Base-by-base conservation (phyloP, 1,140 invertebrate genomes). In the Brachionus manjavacas region DNA sequence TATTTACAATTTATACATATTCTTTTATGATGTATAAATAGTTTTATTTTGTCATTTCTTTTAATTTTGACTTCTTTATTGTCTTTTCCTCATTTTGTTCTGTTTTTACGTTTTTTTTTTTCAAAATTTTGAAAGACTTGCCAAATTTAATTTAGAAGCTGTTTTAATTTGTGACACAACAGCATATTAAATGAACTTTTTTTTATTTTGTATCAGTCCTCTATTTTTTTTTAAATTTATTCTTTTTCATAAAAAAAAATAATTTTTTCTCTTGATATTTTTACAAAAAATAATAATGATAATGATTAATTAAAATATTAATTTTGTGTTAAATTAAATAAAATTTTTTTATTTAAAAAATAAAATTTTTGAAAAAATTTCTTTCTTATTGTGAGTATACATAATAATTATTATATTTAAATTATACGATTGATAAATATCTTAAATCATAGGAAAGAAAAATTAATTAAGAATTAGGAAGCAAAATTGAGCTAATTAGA, bases 231-330 rank as follows among this genome's bases (percentile, higher is more conserved):
- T 68, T n/a, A 14, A 31, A 28, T 68, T 23, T 68, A 31, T 68
- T 68, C 8, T 72, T 20, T 39, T 72, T 72, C 43, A 11, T 20
- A 72, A 35, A 72, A 72, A 72, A 72, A 72, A 31, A 1, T 39
- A 43, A 72, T 16, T 72, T 72, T 72, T 41, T 72, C 23, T 68
- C 64, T 68, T 68, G 64, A 68, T 68, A 31, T 68, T 68, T 68
- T 68, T 68, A 31, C 31, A 68, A 28, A 68, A 66, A 68, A 68
- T 68, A 72, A 39, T 41, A 41, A 41, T 72, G 68, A 28, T 72
- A 72, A 72, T 41, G 12, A 35, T 72, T 31, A 72, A 72, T 72
- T 72, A 72, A 72, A 72, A 72, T 72, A 72, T 72, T 72, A 72
- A 72, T 72, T 72, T 72, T 35, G 39, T 41, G 14, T 72, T 72